These are phyloP conservation scores for Bos indicus DNA, from an alignment of 2,113 vertebrate species.

Conservation along the genomic window DNA sequence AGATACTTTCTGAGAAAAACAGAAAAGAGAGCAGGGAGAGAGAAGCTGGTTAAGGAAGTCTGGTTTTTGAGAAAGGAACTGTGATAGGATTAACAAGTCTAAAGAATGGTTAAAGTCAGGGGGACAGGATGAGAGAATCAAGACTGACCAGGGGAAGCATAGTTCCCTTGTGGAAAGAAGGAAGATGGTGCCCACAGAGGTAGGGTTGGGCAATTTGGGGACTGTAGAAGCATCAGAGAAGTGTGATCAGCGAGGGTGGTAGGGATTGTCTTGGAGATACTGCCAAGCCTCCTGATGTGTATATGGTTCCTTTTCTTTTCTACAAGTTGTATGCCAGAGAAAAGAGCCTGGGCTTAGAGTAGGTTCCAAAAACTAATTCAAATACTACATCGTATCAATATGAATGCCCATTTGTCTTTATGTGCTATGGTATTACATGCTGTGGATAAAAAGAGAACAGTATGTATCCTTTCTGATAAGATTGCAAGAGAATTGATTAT, in stretches of 20 bases:
- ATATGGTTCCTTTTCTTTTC: not conserved
- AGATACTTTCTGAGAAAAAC: not conserved
- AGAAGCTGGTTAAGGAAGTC: not conserved
- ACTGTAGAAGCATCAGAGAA: fast-evolving
- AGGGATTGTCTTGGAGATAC: not conserved
- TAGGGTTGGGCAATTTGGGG: not conserved
- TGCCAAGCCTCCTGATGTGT: not conserved
- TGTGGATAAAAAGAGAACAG: not conserved
- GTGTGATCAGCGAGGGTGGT: not conserved
- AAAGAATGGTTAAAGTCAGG: not conserved
- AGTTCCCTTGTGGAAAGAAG: not conserved
- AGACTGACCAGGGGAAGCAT: not conserved
- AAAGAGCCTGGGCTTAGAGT: not conserved
- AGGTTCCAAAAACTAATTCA: not conserved
- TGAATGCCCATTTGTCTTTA: not conserved
- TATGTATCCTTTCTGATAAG: not conserved
- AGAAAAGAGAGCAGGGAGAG: not conserved
- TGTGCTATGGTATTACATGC: not conserved
- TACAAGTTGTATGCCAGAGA: not conserved
- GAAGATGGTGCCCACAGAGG: fast-evolving
- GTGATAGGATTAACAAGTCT: not conserved
- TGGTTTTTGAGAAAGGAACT: not conserved
- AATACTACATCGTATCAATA: not conserved
- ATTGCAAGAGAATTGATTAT: not conserved
- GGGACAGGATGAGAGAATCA: not conserved